Conservation (phyloP, 2,888 invertebrate species). For the Tetragnatha montana region DNA sequence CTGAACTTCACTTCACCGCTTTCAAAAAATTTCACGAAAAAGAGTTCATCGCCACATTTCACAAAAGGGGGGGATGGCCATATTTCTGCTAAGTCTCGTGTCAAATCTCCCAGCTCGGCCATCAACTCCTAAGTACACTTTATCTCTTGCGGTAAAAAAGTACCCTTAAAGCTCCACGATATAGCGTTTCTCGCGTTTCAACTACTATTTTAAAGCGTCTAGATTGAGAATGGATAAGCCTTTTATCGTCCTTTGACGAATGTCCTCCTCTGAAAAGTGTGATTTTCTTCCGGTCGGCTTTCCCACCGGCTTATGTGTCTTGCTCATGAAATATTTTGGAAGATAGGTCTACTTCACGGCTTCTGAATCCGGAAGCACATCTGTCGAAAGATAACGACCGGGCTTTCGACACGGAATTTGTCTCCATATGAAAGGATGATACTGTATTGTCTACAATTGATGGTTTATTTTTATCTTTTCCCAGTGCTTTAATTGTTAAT, state of each 20-base stretch:
- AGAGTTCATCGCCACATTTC: no score
- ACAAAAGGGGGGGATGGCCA: not conserved
- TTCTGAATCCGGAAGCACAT: conserved; percentile 40
- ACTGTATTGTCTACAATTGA: no score
- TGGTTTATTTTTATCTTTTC: no score
- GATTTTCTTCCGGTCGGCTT: not conserved
- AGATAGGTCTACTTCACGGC: not conserved
- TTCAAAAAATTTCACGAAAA: no score
- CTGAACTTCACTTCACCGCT: no score
- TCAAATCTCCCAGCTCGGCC: not conserved
- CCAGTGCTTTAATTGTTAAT: no score
- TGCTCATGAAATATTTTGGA: conserved; percentile 8
- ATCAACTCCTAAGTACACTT: not conserved
- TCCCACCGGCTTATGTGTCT: conserved; percentile 3
- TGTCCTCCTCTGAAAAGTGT: conserved; percentile 11
- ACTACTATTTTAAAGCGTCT: conserved; percentile 12
- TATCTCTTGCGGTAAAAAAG: not conserved
- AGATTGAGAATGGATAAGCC: conserved; percentile 39
- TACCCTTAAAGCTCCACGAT: not conserved
- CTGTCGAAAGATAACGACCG: conserved; percentile 29
- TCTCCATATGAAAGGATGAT: not conserved
- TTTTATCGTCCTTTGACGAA: conserved; percentile 32
- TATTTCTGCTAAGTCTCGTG: conserved; percentile 1
- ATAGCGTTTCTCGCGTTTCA: not conserved
- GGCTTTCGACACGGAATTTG: not conserved